Percentiles rank a stretch among this genome's conserved stretches.
These are phyloP conservation scores for Cygnus atratus DNA, from an alignment of 2,113 vertebrate genomes.

Conservation along the genomic window DNA sequence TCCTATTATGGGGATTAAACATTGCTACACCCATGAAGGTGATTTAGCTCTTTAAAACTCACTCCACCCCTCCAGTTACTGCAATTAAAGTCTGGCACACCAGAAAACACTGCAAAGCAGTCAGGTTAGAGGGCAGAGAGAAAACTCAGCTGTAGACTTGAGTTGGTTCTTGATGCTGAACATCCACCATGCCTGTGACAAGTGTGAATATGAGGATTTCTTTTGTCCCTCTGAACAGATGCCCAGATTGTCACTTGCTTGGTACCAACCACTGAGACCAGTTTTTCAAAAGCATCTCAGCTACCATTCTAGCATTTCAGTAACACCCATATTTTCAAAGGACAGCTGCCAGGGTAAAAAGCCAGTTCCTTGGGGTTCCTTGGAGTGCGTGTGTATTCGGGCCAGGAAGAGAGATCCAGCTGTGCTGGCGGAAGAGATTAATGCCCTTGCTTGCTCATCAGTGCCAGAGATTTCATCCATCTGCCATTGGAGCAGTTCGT, in stretches of 20 bases:
- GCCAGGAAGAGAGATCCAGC: constrained; percentile 14
- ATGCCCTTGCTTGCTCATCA: background rate
- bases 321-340: background rate
- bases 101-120: background rate
- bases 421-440: constrained; percentile 12
- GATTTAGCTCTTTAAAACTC: background rate
- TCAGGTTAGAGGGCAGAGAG: background rate
- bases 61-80: background rate
- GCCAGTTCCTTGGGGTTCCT: background rate
- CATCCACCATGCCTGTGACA: background rate
- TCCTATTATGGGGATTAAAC: background rate
- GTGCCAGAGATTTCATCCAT: constrained; percentile 13
- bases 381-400: background rate
- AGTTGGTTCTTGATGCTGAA: background rate
- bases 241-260: background rate
- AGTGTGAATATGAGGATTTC: background rate
- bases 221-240: background rate
- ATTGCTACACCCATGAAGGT: background rate
- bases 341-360: background rate
- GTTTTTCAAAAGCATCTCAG: background rate
- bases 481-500: background rate
- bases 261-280: background rate
- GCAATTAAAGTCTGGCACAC: constrained; percentile 4
- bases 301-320: background rate
- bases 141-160: background rate